These are phyloP conservation scores for Tipula confusa DNA, from an alignment of 2,888 invertebrate species.

Conservation along the genomic window DNA sequence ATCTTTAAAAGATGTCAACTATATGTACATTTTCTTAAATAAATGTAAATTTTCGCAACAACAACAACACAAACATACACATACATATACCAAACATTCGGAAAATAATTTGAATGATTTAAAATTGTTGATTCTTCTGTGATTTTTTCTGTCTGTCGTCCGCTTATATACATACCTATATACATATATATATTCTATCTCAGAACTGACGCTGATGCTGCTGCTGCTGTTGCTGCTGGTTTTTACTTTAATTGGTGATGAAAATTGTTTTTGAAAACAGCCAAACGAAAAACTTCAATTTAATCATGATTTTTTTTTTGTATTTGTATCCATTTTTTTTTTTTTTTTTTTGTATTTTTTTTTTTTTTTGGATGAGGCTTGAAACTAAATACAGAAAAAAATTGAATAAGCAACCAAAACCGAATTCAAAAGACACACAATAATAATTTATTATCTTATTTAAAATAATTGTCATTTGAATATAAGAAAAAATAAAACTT, in stretches of 20 bases:
- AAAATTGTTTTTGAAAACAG: background rate
- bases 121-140: slow-evolving; percentile 25
- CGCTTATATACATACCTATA: background rate
- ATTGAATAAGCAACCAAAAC: background rate
- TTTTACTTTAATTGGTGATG: slow-evolving; percentile 25
- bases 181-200: background rate
- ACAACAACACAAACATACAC: background rate
- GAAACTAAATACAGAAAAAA: background rate
- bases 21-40: background rate
- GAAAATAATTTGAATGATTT: slow-evolving; percentile 20
- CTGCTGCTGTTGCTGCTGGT: background rate
- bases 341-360: too few species aligned
- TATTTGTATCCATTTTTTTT: too few species aligned
- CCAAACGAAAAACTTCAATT: background rate
- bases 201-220: background rate
- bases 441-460: slow-evolving; percentile 25
- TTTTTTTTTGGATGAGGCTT: background rate
- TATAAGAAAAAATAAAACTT: background rate
- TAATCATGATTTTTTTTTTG: background rate
- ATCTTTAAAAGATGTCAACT: slow-evolving; percentile 3
- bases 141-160: slow-evolving; percentile 9
- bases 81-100: background rate
- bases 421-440: background rate
- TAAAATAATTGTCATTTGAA: slow-evolving; percentile 20
- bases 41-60: slow-evolving; percentile 14